These are phyloP conservation scores for Brachyhypopomus gauderio DNA, from an alignment of 2,113 vertebrate genomes.

Conservation along the genomic window DNA sequence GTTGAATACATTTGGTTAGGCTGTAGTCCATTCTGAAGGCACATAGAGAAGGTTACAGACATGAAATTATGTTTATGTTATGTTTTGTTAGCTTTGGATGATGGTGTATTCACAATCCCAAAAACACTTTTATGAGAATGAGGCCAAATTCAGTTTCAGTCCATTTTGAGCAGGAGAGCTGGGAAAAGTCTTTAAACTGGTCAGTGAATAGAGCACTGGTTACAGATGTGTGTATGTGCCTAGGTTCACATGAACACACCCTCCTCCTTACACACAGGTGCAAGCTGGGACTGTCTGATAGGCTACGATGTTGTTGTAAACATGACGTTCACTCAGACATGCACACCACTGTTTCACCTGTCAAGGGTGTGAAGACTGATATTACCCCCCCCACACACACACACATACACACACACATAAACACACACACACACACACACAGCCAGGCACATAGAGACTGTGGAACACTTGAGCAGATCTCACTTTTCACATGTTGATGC, in stretches of 20 bases:
- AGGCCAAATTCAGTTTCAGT: background rate
- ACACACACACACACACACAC: background rate
- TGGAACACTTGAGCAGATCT: background rate
- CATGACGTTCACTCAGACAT: background rate
- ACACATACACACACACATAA: background rate
- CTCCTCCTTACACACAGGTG: background rate
- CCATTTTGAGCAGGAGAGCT: background rate
- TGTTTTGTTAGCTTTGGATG: background rate
- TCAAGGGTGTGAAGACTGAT: background rate
- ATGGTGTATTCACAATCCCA: background rate
- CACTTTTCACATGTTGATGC: constrained; percentile 16
- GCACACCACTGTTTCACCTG: background rate
- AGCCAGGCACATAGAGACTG: background rate
- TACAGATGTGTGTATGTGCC: background rate
- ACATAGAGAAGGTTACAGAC: background rate
- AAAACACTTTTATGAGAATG: constrained; percentile 6
- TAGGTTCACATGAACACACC: background rate
- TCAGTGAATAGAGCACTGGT: background rate
- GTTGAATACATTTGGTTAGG: background rate
- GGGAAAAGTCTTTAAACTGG: background rate
- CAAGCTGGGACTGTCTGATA: background rate
- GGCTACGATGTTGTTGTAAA: background rate
- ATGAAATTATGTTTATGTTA: background rate
- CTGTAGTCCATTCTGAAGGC: background rate
- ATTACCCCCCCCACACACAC: background rate